A percentile compares a stretch with the other conserved stretches of the same genome.
Conservation (phyloP, 2,113 vertebrate genomes). For the Cyprinodon variegatus region DNA sequence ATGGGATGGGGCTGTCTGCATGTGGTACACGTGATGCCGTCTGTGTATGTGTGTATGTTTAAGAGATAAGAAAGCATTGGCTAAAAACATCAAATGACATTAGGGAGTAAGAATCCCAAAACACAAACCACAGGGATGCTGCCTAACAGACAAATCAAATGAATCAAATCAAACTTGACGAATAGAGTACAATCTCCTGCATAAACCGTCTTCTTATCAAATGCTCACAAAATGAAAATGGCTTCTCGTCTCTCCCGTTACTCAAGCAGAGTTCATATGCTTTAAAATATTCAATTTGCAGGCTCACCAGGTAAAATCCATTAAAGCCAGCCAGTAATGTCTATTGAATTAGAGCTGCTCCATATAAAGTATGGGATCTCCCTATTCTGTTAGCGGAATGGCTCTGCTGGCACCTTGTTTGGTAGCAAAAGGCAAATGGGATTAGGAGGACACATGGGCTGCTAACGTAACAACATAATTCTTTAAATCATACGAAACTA, state of each 20-base stretch:
- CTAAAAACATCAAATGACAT: constrained; percentile 53
- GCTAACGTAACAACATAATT: constrained; percentile 68
- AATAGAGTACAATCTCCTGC: constrained; percentile 52
- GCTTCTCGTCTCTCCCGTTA: constrained; percentile 49
- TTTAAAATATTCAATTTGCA: constrained; percentile 71
- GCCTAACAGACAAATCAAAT: constrained; percentile 38
- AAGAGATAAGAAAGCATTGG: background rate
- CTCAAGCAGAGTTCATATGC: constrained; percentile 64
- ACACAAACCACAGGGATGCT: constrained; percentile 20
- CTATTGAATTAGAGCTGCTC: constrained; percentile 70
- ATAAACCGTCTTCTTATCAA: constrained; percentile 44
- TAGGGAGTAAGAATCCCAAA: constrained; percentile 43
- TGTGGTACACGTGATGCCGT: background rate
- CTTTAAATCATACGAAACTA: constrained; percentile 70
- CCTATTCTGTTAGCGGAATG: constrained; percentile 57
- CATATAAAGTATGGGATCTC: constrained; percentile 47
- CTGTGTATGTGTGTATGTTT: constrained; percentile 10
- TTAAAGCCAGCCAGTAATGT: constrained; percentile 67
- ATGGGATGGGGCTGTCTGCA: constrained; percentile 11
- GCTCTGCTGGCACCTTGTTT: constrained; percentile 65
- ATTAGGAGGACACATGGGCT: constrained; percentile 63
- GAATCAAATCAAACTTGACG: constrained; percentile 37
- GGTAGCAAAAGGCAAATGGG: constrained; percentile 70
- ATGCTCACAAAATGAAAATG: constrained; percentile 58
- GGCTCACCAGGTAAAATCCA: constrained; percentile 73